Percentiles rank a stretch among this genome's conserved stretches.
Conservation (phyloP, 2,888 invertebrate genomes). For the Lepetodrilus schrolli region DNA sequence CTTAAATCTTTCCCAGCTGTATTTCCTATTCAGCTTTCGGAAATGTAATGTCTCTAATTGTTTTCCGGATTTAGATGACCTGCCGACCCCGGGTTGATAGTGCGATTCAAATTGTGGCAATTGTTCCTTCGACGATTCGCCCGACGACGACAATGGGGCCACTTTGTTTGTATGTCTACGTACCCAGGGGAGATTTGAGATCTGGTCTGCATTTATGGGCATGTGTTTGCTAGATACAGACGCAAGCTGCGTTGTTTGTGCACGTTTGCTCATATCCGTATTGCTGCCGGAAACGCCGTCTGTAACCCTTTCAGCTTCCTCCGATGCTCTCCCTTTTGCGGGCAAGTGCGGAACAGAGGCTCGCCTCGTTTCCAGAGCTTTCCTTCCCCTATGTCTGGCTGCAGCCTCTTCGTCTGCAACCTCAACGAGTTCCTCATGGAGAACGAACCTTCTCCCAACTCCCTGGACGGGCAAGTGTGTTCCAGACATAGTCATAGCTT, state of each 20-base stretch:
- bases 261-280: neutral
- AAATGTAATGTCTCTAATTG: no score
- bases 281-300: neutral
- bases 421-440: neutral
- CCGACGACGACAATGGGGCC: neutral
- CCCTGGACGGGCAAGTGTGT: neutral
- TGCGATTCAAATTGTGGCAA: neutral
- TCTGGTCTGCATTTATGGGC: no score
- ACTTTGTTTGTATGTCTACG: no score
- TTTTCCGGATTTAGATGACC: no score
- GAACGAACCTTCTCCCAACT: neutral
- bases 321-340: neutral
- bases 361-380: no score
- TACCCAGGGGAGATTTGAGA: no score
- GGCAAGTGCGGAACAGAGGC: neutral
- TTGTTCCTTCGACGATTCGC: neutral
- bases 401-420: neutral
- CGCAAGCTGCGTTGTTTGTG: neutral
- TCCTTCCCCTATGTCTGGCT: neutral
- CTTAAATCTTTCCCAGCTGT: conserved; percentile 33
- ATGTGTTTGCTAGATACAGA: neutral
- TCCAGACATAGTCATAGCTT: neutral
- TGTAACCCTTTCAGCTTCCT: neutral
- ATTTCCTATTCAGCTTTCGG: conserved; percentile 33
- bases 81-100: conserved; percentile 28